Base-by-base conservation (phyloP, 1,140 invertebrate species). In the Lordiphosa mommai region DNA sequence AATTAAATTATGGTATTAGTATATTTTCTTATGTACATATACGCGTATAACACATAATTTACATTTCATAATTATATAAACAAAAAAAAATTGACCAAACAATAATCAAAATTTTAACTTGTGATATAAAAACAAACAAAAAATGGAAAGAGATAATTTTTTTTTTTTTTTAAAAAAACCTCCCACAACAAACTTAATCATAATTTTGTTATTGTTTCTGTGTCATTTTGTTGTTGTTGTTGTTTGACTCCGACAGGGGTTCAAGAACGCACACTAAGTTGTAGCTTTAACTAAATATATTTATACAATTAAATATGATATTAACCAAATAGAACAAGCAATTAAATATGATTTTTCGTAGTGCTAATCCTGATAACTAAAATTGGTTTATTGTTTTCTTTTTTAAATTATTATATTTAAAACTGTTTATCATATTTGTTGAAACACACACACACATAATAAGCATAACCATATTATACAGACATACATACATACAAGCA, bases 101-200 rank as follows among this genome's bases (percentile, higher is more conserved):
- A 87, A 87, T 87, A 87, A 87, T 87, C 76, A 87, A 87, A 87
- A 87, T 74, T 82, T 84, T 86, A 86, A 84, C 84, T 87, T 87
- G 84, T 87, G 84, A 87, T 87, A 87, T 79, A 80, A 73, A 72
- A 37, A 61, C 38, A 44, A 68, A 51, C 57, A 16, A 17, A 20
- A 40, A 40, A 7, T n/a, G n/a, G n/a, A 23, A 30, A 41, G 41
- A 36, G 10, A 59, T 33, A 61, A 17, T 30, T 58, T 52, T 43
- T 44, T 55, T 27, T 37, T 32, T 44, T 53, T 53, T 10, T 29
- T 36, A 23, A 30, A 29, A 58, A 33, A 27, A 2, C 23, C 23
- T 7, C 23, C 23, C 23, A 27, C 23, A 27, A 27, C n/a, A n/a
- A n/a, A n/a, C 23, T 27, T 40, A 43, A 53, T 50, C 44, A 67